phyloP scores from a whole-genome alignment of 2,888 invertebrate genomes.

The Congeria kusceri region DNA sequence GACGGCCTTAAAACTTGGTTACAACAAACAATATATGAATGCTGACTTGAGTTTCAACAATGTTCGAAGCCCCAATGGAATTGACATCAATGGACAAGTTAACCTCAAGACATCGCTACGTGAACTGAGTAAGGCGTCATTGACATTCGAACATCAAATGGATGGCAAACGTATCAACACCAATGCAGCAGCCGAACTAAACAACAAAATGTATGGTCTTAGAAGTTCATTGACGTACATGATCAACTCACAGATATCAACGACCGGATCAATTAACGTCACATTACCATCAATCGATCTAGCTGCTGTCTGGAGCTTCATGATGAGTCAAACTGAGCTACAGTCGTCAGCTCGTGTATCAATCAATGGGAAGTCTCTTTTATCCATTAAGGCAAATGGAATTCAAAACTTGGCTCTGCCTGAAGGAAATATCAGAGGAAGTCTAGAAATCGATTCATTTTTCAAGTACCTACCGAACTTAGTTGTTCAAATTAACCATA shows the following conservation, averaged over 20 bases:
- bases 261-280: constrained; percentile 68
- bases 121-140: constrained; percentile 37
- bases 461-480: constrained; percentile 55
- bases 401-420: constrained; percentile 53
- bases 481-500: constrained; percentile 65
- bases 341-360: constrained; percentile 53
- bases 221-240: constrained; percentile 64
- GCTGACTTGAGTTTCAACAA: constrained; percentile 61
- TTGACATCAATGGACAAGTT: constrained; percentile 64
- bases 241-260: constrained; percentile 56
- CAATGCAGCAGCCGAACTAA: constrained; percentile 36
- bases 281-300: constrained; percentile 61
- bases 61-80: constrained; percentile 42
- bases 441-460: constrained; percentile 64
- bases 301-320: constrained; percentile 69
- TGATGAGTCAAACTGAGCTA: constrained; percentile 56
- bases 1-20: constrained; percentile 54
- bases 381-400: constrained; percentile 56
- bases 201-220: constrained; percentile 55
- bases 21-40: constrained; percentile 61
- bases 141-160: constrained; percentile 57
- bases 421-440: constrained; percentile 47
- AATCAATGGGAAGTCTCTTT: constrained; percentile 54
- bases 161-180: constrained; percentile 53
- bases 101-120: constrained; percentile 65